Base-by-base conservation (phyloP, 1,140 invertebrate genomes). In the Lysiphlebus fabarum region DNA sequence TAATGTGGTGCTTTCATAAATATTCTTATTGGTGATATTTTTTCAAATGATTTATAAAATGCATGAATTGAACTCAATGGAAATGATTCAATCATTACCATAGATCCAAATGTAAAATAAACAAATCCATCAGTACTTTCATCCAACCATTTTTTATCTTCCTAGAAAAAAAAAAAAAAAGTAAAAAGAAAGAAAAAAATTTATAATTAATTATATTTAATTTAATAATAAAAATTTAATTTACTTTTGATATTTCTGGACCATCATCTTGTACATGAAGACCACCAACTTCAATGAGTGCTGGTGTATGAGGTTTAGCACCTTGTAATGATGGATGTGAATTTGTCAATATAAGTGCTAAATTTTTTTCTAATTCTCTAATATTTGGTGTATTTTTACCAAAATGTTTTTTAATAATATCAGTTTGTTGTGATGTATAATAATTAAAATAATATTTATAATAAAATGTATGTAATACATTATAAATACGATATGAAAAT, bases 41-140 rank as follows among this genome's bases (percentile, higher is more conserved):
- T 74, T 60, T 44, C 65, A 47, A 69, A 59, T 4, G 61, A 67
- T 53, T 66, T 69, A 54, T 70, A 68, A 45, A 72, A 67, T 11
- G 60, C 47, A 1, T 50, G n/a, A 6, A 70, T 10, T 7, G 50
- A 59, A 43, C 61, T 6, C 12, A 64, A 53, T 50, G 70, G 59
- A 63, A 76, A 40, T 70, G 79, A 68, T 82, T 85, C 82, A 75
- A 86, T 81, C 57, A 81, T 81, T 17, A 88, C 72, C 68, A 85
- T 81, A 7, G 87, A 85, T 33, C 88, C 88, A 70, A 90, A 82
- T 66, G 84, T 86, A 62, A 90, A 87, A 61, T 86, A 85, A 42
- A 90, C 82, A 2, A 88, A 84, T 2, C 87, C 87, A 64, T 87
- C 72, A 62, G 81, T 76, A 36, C 86, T 83, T 64, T 82, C 83